These are phyloP conservation scores for Dermatophagoides farinae DNA, from an alignment of 1,140 invertebrate species.

Conservation along the genomic window DNA sequence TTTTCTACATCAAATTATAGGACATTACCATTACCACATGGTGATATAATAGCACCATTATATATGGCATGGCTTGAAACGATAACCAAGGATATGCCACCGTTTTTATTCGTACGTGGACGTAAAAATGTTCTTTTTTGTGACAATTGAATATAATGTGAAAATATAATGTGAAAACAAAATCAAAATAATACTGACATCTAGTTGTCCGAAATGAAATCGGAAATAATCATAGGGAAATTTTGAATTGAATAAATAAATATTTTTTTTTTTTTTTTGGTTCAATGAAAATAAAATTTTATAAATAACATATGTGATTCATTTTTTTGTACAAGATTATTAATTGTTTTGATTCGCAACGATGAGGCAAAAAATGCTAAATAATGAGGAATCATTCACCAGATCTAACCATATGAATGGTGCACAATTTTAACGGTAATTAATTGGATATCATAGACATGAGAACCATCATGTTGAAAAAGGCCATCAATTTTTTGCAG, in stretches of 20 bases:
- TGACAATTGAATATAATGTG: too few relatives aligned
- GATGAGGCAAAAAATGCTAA: constrained; percentile 33
- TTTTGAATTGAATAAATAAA: too few relatives aligned
- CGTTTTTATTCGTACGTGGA: constrained; percentile 67
- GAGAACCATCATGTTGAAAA: not conserved
- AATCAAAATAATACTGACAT: too few relatives aligned
- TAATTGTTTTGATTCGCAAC: too few relatives aligned
- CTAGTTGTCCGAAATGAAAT: too few relatives aligned
- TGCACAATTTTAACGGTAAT: constrained; percentile 26
- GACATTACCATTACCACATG: constrained; percentile 81
- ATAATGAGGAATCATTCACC: constrained; percentile 19
- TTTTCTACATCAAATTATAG: too few relatives aligned
- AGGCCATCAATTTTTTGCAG: not conserved
- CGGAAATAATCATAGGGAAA: too few relatives aligned
- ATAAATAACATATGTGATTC: too few relatives aligned
- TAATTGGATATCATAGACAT: not conserved
- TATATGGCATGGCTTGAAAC: constrained; percentile 44
- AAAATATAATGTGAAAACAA: too few relatives aligned
- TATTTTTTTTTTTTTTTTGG: too few relatives aligned
- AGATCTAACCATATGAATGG: constrained; percentile 43
- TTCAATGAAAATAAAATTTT: too few relatives aligned
- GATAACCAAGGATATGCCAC: constrained; percentile 66
- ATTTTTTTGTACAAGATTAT: too few relatives aligned
- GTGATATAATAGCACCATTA: constrained; percentile 59
- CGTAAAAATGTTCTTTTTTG: constrained; percentile 43